Evolutionary conservation across 2,113 vertebrate species (phyloP), one percentile per base, ranked within the genome.

Genomic region (Gnathonemus longibarbis): DNA sequence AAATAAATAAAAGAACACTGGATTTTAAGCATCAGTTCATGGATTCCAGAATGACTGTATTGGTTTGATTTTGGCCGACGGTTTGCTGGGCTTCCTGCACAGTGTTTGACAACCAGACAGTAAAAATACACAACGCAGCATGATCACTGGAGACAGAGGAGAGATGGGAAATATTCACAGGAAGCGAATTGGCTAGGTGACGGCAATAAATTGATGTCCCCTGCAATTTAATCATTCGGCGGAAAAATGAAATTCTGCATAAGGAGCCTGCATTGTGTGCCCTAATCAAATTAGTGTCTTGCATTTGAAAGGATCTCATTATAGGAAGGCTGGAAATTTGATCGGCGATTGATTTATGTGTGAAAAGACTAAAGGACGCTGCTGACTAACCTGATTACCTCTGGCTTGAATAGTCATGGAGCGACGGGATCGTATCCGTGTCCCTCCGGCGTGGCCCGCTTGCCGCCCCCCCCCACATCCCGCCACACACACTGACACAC

Each of bases 301-400:
- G 74, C 19, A 88, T 87, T 90, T 90, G 66, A 85, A 91, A 84
- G 74, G 52, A n/a, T 17, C 52, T 31, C 84, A 91, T 83, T 86
- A 90, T 83, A 90, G 85, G 48, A 66, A 88, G 48, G 13, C 77
- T 58, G 90, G 90, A 91, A 91, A 90, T 89, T 70, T 87, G 90
- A 90, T 91, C 80, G 1, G 48, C 27, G 53, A 88, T 87, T 90
- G 88, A 91, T 90, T 90, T 66, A 21, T 80, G 58, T 70, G 58
- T 88, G 49, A 9, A 84, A 62, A 70, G 48, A 90, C 88, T 31
- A 21, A 10, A 21, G 66, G 62, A 87, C 27, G 31, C 31, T 15
- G 49, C 42, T 77, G 86, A 89, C 42, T 92, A 91, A 92, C 92
- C 91, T 91, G 42, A 91, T 92, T 91, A 92, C 88, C 89, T 91